Evolutionary conservation across 2,888 invertebrate species (phyloP).

Genomic region (Caenorhabditis sp.): DNA sequence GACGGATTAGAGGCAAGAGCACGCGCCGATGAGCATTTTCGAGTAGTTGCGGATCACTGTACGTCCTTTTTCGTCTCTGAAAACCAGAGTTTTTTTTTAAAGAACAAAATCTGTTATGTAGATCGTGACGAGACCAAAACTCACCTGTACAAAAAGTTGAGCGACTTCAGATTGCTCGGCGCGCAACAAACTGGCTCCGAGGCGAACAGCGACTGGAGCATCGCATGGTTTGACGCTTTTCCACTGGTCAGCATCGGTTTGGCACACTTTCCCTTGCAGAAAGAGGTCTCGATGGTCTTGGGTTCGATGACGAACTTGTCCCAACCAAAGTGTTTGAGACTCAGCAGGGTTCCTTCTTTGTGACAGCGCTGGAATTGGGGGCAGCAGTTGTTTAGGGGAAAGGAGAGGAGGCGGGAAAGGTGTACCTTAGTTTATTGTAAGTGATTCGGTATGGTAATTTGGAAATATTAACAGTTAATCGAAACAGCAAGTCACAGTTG

Average conservation of each 20-base stretch:
- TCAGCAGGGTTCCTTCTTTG: constrained; percentile 59
- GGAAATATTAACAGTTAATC: too few relatives aligned
- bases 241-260: constrained; percentile 50
- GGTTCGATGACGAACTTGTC: constrained; percentile 57
- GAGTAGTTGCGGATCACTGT: constrained; percentile 68
- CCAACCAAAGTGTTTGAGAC: constrained; percentile 63
- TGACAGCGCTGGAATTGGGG: constrained; percentile 53
- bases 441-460: too few relatives aligned
- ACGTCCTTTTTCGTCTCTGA: constrained; percentile 65
- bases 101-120: not conserved
- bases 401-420: too few relatives aligned
- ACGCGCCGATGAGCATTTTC: constrained; percentile 69
- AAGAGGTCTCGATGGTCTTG: constrained; percentile 62
- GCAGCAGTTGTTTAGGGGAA: not conserved
- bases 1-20: constrained; percentile 67
- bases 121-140: too few relatives aligned
- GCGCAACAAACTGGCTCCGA: constrained; percentile 69
- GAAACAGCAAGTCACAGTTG: not conserved
- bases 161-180: constrained; percentile 62
- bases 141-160: constrained; percentile 67
- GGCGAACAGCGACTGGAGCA: constrained; percentile 69
- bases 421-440: too few relatives aligned
- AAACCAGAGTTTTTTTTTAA: constrained; percentile 1
- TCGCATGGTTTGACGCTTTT: constrained; percentile 70
- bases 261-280: constrained; percentile 63